These are phyloP conservation scores for Rutilus rutilus DNA, from an alignment of 2,113 vertebrate species.

Conservation along the genomic window DNA sequence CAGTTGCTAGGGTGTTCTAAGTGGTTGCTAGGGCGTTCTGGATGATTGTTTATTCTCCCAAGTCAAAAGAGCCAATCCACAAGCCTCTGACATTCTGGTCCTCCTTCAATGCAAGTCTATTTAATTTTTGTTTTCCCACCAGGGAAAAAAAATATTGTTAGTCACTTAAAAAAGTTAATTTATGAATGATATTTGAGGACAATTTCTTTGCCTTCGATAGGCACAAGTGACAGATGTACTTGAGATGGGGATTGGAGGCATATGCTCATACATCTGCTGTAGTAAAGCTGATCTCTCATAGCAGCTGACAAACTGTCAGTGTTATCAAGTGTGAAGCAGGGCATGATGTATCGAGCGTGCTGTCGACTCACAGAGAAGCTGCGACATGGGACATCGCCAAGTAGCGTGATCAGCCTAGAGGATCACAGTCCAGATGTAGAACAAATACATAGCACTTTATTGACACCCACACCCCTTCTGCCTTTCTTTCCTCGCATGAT, in stretches of 20 bases:
- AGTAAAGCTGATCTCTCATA: slow-evolving; percentile 24
- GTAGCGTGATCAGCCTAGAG: slow-evolving; percentile 2
- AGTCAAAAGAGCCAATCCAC: background rate
- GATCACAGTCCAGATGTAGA: slow-evolving; percentile 7
- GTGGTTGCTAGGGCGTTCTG: background rate
- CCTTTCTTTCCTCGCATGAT: background rate
- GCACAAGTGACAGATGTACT: slow-evolving; percentile 28
- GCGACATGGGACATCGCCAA: slow-evolving; percentile 5
- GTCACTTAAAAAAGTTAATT: background rate
- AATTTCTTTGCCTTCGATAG: background rate
- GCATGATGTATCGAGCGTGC: background rate
- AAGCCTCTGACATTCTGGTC: background rate
- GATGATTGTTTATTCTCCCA: background rate
- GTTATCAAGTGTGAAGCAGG: slow-evolving; percentile 25
- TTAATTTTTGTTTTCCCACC: background rate
- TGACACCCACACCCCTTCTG: background rate
- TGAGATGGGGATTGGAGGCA: background rate
- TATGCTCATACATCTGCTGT: slow-evolving; percentile 27
- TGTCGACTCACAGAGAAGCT: background rate
- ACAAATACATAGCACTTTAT: background rate
- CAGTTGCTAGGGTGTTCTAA: background rate
- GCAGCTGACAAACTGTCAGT: slow-evolving; percentile 39
- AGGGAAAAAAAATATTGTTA: background rate
- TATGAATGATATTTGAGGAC: background rate
- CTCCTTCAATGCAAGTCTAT: background rate